A percentile compares a stretch with the other conserved stretches of the same genome.
Evolutionary conservation across 2,888 invertebrate genomes (phyloP).

Genomic region (Hypercompe scribonia): DNA sequence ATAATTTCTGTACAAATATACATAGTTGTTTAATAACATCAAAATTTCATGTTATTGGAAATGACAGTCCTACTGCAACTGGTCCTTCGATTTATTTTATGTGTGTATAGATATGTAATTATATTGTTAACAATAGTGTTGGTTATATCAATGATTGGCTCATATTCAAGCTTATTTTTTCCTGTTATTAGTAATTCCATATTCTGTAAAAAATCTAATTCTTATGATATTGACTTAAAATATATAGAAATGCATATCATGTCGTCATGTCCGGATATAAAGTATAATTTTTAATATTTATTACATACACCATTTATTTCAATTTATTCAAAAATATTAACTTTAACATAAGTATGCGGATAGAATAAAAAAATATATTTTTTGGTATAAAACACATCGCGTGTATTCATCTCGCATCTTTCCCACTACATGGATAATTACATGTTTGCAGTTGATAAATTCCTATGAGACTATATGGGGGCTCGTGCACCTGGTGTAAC

Average conservation of each 20-base stretch:
- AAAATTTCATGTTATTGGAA: neutral
- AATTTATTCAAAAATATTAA: neutral
- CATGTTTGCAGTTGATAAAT: constrained; percentile 37
- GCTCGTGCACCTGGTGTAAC: constrained; percentile 82
- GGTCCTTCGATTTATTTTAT: neutral
- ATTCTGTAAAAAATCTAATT: too few species aligned
- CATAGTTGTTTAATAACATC: constrained; percentile 9
- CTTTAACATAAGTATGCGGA: too few species aligned
- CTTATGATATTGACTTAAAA: neutral
- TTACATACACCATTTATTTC: neutral
- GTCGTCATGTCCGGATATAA: neutral
- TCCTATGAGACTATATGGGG: constrained; percentile 47
- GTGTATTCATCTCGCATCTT: constrained; percentile 25
- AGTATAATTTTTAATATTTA: neutral
- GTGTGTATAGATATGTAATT: neutral
- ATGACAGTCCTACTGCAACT: neutral
- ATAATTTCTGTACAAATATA: constrained; percentile 26
- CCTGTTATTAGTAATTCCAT: too few species aligned
- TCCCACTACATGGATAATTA: constrained; percentile 30
- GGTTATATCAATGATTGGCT: neutral
- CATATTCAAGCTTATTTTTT: neutral
- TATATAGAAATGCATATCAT: too few species aligned
- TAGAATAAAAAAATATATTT: neutral
- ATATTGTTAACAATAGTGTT: neutral
- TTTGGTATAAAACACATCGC: neutral